Evolutionary conservation across 2,797 vertebrate species (phyloP), one percentile per base, ranked within the genome.

Genomic region (Phrynocephalus guinanensis): DNA sequence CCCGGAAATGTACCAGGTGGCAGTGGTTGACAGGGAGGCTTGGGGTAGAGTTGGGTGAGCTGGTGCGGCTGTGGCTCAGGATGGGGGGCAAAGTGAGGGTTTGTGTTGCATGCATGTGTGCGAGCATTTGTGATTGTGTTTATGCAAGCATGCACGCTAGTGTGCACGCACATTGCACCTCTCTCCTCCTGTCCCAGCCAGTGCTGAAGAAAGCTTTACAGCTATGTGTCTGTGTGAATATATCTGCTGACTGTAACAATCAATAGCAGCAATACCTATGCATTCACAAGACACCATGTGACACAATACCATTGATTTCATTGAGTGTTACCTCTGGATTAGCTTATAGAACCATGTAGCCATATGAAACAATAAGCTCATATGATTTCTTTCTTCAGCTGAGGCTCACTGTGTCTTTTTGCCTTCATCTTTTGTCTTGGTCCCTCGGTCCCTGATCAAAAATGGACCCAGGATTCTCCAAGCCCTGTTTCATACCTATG

Each of bases 401-500:
- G 11, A 87, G 33, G 71, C 70, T 60, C 18, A 68, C 60, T 90
- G 68, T 86, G 76, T 85, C 68, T 82, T 90, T 87, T 88, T 83
- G 13, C 79, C 78, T 50, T 18, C 1, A 82, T 91, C 90, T 48
- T 56, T 18, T 78, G 8, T 83, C 90, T 38, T 38, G 48, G 72
- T 48, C 77, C 68, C 28, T 26, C 5, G 85, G 68, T 5, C 83
- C 5, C 85, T 44, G 38, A 0, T 86, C 83, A 89, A 88, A 82
- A 85, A 80, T 87, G 85, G 78, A 85, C 90, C 90, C 90, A 82
- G 84, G 72, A 81, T 88, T 68, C 60, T 89, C 90, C 88, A 84
- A 83, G 75, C 75, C 82, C 11, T 79, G 82, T 90, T 38, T 30
- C 87, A 22, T 66, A 60, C 73, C 81, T 78, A 79, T 71, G 48